Conservation (phyloP, 2,888 invertebrate genomes). For the Leucoma salicis region DNA sequence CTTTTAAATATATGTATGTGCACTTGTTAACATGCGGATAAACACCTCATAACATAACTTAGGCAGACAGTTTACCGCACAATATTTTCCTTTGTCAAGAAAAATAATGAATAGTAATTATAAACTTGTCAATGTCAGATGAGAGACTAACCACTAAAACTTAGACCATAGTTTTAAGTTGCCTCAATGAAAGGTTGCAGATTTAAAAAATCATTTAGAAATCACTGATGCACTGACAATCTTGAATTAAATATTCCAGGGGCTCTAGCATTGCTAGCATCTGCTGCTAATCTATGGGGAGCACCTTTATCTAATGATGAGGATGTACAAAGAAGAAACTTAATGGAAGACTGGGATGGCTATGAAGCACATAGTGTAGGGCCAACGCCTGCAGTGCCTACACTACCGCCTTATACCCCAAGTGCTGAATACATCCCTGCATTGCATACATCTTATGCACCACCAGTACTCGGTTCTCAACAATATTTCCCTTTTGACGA, state of each 20-base stretch:
- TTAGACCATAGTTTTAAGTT: too few relatives aligned
- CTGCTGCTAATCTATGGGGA: slow-evolving; percentile 86
- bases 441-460: slow-evolving; percentile 56
- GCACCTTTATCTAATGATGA: slow-evolving; percentile 74
- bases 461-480: slow-evolving; percentile 64
- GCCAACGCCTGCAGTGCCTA: slow-evolving; percentile 80
- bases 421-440: slow-evolving; percentile 60
- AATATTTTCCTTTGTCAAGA: too few relatives aligned
- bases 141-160: too few relatives aligned
- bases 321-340: slow-evolving; percentile 76
- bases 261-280: slow-evolving; percentile 84
- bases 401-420: slow-evolving; percentile 83
- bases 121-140: too few relatives aligned
- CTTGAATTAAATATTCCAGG: slow-evolving; percentile 77
- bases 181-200: too few relatives aligned
- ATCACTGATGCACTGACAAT: too few relatives aligned
- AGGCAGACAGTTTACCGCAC: too few relatives aligned
- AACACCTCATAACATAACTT: too few relatives aligned
- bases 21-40: too few relatives aligned
- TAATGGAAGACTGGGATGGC: slow-evolving; percentile 84
- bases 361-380: slow-evolving; percentile 83
- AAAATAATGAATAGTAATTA: too few relatives aligned
- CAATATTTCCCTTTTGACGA: slow-evolving; percentile 77
- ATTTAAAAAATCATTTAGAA: too few relatives aligned
- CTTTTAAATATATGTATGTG: too few relatives aligned